These are phyloP conservation scores for Drosophila incognita DNA, from an alignment of 2,888 invertebrate genomes.

Conservation along the genomic window DNA sequence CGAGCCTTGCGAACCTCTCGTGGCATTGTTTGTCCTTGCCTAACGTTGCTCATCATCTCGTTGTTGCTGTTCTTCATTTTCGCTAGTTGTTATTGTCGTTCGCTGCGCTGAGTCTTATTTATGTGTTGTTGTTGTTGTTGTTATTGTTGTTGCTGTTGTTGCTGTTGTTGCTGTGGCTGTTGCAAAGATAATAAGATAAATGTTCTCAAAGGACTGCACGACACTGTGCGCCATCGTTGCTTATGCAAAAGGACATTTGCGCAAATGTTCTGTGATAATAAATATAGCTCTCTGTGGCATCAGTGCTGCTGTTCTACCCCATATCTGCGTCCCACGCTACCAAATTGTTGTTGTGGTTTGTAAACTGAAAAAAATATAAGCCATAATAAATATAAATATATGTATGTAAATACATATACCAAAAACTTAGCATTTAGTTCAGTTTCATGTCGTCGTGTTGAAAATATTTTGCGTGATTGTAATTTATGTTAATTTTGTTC, in stretches of 20 bases:
- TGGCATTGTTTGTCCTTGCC: conserved; percentile 76
- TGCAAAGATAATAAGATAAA: conserved; percentile 81
- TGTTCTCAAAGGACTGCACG: conserved; percentile 81
- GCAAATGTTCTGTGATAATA: conserved; percentile 80
- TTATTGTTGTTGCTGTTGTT: conserved; percentile 36
- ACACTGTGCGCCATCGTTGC: conserved; percentile 70
- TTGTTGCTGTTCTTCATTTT: conserved; percentile 53
- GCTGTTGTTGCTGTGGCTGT: conserved; percentile 54
- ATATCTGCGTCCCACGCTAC: conserved; percentile 6
- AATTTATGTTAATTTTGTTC: conserved; percentile 60
- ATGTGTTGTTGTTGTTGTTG: conserved; percentile 57
- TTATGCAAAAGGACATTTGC: conserved; percentile 80
- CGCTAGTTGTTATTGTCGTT: conserved; percentile 32
- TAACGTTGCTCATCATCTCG: conserved; percentile 76
- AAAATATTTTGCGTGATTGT: conserved; percentile 58
- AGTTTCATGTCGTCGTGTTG: conserved; percentile 48
- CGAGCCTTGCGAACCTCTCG: conserved; percentile 67
- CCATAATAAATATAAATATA: conserved; percentile 10
- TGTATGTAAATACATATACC: conserved; percentile 2
- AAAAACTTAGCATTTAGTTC: conserved; percentile 54
- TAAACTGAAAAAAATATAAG: conserved; percentile 17
- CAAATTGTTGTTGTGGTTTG: conserved; percentile 8
- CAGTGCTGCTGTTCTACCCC: conserved; percentile 31
- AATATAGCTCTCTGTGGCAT: conserved; percentile 77
- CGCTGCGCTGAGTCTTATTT: conserved; percentile 73